phyloP scores from a whole-genome alignment of 2,113 vertebrate species.

The Colistium nudipinnis region DNA sequence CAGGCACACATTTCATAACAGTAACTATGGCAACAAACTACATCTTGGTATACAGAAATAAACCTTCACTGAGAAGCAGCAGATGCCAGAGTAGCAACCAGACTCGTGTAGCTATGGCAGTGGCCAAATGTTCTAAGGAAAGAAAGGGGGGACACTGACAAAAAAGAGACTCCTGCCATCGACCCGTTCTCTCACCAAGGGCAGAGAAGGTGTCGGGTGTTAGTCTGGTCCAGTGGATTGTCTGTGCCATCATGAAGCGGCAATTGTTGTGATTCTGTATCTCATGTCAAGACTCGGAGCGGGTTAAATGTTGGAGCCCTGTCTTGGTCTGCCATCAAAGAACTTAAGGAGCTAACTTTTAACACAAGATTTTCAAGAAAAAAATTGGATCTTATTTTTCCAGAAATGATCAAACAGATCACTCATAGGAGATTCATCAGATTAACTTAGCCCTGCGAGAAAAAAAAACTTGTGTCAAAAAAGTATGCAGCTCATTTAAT shows the following conservation, averaged over 20 bases:
- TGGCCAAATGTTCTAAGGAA: conserved; percentile 43
- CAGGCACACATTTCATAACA: conserved; percentile 51
- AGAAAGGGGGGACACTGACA: conserved; percentile 40
- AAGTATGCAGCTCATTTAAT: background rate
- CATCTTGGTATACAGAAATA: conserved; percentile 9
- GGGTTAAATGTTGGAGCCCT: conserved; percentile 33
- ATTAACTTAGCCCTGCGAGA: background rate
- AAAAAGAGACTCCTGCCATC: conserved; percentile 55
- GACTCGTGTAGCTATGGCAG: conserved; percentile 10
- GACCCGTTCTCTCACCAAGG: conserved; percentile 71
- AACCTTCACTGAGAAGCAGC: background rate
- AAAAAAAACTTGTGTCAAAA: background rate
- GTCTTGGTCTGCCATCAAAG: background rate
- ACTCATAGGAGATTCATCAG: too few species aligned
- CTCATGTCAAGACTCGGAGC: conserved; percentile 15
- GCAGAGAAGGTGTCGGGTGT: conserved; percentile 70
- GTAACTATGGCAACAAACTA: conserved; percentile 46
- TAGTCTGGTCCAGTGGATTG: conserved; percentile 49
- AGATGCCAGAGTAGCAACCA: conserved; percentile 5
- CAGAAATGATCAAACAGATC: background rate
- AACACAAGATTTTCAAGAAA: background rate
- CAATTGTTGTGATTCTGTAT: conserved; percentile 37
- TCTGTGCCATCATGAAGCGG: conserved; percentile 40
- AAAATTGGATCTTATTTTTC: background rate
- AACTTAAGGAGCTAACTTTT: too few species aligned